Conservation (phyloP, 2,113 vertebrate genomes). For the Marcusenius ussheri region DNA sequence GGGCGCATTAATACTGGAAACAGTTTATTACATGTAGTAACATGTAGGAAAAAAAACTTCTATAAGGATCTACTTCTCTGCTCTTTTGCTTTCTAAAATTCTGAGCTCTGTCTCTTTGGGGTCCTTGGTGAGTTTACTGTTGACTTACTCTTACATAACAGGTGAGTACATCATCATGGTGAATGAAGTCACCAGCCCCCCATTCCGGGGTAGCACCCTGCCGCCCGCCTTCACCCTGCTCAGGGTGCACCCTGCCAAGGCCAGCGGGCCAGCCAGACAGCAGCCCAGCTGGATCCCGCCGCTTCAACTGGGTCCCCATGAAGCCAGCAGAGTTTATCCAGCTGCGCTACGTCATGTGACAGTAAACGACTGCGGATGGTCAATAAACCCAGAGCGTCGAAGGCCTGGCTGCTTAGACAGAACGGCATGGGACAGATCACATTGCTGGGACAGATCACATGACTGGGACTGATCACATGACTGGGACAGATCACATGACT, state of each 20-base stretch:
- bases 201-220: constrained; percentile 38
- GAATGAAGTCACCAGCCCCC: constrained; percentile 38
- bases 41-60: neutral
- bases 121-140: neutral
- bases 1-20: neutral
- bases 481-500: neutral
- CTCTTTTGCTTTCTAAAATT: neutral
- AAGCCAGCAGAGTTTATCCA: neutral
- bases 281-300: neutral
- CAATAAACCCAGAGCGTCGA: neutral
- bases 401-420: neutral
- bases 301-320: neutral
- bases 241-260: constrained; percentile 34
- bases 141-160: constrained; percentile 24
- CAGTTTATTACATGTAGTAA: neutral
- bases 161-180: constrained; percentile 44
- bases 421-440: neutral
- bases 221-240: constrained; percentile 37
- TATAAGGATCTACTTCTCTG: neutral
- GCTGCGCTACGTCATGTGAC: neutral
- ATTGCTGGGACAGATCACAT: neutral
- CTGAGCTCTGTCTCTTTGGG: neutral
- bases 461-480: neutral
- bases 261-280: constrained; percentile 1
- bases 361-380: neutral